phyloP scores from a whole-genome alignment of 2,113 vertebrate species.

The Rhinoderma darwinii region DNA sequence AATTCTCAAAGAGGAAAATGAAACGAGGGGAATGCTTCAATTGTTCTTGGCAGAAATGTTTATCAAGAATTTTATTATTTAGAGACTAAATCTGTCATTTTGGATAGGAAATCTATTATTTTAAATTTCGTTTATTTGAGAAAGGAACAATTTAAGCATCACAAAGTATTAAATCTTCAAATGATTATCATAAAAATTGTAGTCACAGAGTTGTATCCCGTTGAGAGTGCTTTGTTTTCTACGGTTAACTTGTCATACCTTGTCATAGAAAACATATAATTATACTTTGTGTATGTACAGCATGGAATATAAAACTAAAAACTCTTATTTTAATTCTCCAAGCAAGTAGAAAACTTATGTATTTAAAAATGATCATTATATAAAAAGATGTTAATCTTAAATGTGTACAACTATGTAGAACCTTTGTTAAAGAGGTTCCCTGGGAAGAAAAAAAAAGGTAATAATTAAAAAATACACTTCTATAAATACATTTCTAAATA shows the following conservation, averaged over 20 bases:
- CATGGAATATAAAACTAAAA: background rate
- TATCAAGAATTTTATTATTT: constrained; percentile 23
- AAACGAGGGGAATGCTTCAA: constrained; percentile 10
- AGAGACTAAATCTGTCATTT: background rate
- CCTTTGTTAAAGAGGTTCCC: too few relatives aligned
- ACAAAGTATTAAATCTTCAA: background rate
- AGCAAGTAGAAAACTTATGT: background rate
- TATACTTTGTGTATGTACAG: background rate
- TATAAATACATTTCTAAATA: too few relatives aligned
- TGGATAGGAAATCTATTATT: constrained; percentile 41
- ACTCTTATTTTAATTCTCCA: background rate
- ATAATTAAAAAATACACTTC: too few relatives aligned
- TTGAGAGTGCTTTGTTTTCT: background rate
- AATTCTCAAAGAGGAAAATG: background rate
- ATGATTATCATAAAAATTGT: constrained; percentile 23
- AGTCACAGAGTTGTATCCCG: background rate
- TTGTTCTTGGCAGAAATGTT: constrained; percentile 3
- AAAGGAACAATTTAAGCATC: background rate
- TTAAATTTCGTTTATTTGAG: constrained; percentile 31
- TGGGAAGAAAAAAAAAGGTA: too few relatives aligned
- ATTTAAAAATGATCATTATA: background rate
- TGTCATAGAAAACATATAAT: background rate
- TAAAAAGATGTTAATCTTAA: background rate
- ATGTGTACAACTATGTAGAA: background rate
- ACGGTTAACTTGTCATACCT: background rate